phyloP scores from a whole-genome alignment of 2,888 invertebrate genomes.

The Sycophila texana region DNA sequence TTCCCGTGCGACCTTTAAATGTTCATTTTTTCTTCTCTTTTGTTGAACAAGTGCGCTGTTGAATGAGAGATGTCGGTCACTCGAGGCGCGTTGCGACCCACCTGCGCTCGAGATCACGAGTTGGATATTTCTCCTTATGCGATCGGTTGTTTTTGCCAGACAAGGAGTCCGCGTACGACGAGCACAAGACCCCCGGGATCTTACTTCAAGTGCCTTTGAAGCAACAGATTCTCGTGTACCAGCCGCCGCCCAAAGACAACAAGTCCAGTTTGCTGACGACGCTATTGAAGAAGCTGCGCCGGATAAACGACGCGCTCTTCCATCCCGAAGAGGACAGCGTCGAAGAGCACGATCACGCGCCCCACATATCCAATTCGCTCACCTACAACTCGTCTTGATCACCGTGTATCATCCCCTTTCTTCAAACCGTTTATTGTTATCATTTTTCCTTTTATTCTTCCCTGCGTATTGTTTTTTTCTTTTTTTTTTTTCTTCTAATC shows the following conservation, averaged over 20 bases:
- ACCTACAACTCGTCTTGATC: conserved; percentile 19
- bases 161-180: conserved; percentile 46
- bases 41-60: not conserved
- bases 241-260: conserved; percentile 61
- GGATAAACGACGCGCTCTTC: conserved; percentile 64
- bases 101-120: no score
- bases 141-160: conserved; percentile 46
- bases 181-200: conserved; percentile 55
- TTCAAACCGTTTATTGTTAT: no score
- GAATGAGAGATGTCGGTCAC: no score
- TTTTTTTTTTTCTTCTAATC: not conserved
- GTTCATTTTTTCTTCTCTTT: no score
- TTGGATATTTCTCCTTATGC: not conserved
- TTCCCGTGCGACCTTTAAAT: no score
- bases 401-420: no score
- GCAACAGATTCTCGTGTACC: conserved; percentile 65
- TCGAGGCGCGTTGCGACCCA: no score
- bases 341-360: conserved; percentile 13
- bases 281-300: conserved; percentile 62
- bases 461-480: not conserved
- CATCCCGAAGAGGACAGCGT: conserved; percentile 50
- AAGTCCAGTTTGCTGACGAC: conserved; percentile 59
- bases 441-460: not conserved
- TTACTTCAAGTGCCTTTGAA: conserved; percentile 64
- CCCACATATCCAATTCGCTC: conserved; percentile 46